Conservation (phyloP, 1,140 invertebrate genomes). For the Cydia splendana region DNA sequence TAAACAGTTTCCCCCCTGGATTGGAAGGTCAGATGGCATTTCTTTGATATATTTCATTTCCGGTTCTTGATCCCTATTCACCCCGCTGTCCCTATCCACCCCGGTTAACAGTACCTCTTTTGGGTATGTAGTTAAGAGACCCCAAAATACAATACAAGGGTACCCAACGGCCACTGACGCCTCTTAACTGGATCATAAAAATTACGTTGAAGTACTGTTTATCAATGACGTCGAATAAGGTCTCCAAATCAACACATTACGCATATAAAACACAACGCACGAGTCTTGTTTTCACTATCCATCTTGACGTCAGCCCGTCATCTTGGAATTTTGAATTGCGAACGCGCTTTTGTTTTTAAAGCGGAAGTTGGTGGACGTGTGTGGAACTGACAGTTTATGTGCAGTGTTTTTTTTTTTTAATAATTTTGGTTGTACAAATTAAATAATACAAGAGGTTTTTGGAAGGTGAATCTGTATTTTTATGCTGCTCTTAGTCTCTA, state of each 20-base stretch:
- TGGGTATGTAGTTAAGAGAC: no score
- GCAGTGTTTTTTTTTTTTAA: background rate
- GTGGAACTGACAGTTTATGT: background rate
- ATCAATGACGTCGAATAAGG: conserved; percentile 26
- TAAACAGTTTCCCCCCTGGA: no score
- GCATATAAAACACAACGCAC: conserved; percentile 17
- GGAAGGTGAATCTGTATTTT: background rate
- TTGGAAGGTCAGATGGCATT: no score
- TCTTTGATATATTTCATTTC: no score
- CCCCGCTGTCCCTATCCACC: no score
- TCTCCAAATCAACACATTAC: conserved; percentile 9
- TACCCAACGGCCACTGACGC: background rate
- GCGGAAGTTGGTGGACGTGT: background rate
- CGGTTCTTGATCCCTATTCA: no score
- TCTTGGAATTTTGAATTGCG: conserved; percentile 15
- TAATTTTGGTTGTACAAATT: background rate
- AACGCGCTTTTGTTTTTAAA: conserved; percentile 25
- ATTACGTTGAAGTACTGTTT: background rate
- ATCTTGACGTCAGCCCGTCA: conserved; percentile 28
- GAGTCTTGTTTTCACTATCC: conserved; percentile 10
- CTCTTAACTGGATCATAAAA: conserved; percentile 8
- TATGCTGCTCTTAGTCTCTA: background rate
- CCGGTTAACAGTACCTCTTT: no score
- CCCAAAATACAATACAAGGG: conserved; percentile 5
- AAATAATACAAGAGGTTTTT: background rate